Base-by-base conservation (phyloP, 2,113 vertebrate species). In the Hippocampus guttulatus region DNA sequence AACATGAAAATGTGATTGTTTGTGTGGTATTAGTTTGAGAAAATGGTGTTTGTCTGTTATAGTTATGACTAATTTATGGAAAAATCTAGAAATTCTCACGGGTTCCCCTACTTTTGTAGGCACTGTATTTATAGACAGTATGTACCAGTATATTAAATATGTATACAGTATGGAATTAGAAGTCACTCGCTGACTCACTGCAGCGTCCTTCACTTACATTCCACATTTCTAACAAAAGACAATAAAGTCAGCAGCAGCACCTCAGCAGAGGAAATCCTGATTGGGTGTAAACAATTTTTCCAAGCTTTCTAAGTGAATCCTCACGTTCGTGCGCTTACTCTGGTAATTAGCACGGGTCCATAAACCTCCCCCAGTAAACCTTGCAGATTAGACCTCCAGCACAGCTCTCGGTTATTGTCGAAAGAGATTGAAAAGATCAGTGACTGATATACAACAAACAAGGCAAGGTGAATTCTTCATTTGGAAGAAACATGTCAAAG, bases 401-500 rank as follows among this genome's bases (percentile, higher is more conserved):
- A 65, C 21, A 27, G 41, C 60, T 63, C 20, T 20, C 12, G 0
- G 61, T 68, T 51, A 45, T 68, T 18, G 18, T 57, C 73, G 21
- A 72, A 75, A 60, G 71, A 69, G 41, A 69, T 51, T 64, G 33
- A 55, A 15, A 15, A 54, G 6, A 75, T 65, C n/a, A 51, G 54
- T 69, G 21, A 64, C 20, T 64, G 52, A 41, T 41, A n/a, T 12
- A 8, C 70, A 71, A 70, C 70, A 83, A 75, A 74, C 40, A 70
- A 58, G 54, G 25, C n/a, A 47, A 10, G 43, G 3, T 51, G 18
- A 74, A 51, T 41, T 61, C 20, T 67, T 16, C 54, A 23, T 10
- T 23, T 55, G 8, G 6, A n/a, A 11, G 20, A 25, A 55, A n/a
- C 9, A 55, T 55, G 20, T n/a, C 9, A 21, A 55, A n/a, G 21